Conservation (phyloP, 1,140 invertebrate species). For the Meteorus sp. region DNA sequence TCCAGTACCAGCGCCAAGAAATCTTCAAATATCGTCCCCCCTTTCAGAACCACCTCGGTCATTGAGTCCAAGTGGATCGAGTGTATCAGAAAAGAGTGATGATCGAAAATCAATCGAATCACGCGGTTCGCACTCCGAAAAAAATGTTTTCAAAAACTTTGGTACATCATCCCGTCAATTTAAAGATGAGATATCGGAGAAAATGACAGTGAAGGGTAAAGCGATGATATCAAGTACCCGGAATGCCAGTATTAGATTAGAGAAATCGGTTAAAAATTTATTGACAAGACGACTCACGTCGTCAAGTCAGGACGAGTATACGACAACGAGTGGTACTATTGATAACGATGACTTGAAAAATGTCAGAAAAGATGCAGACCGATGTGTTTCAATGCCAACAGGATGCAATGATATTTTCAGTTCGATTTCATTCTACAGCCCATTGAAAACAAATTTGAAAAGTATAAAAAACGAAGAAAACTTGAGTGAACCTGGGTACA, state of each 20-base stretch:
- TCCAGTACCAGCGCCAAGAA: slow-evolving; percentile 49
- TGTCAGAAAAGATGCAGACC: slow-evolving; percentile 23
- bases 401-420: slow-evolving; percentile 55
- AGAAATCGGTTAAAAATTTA: slow-evolving; percentile 52
- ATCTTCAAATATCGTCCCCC: slow-evolving; percentile 12
- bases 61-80: slow-evolving; percentile 44
- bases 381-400: slow-evolving; percentile 52
- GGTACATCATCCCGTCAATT: slow-evolving; percentile 55
- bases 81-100: slow-evolving; percentile 46
- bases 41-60: slow-evolving; percentile 22
- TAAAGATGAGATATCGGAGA: slow-evolving; percentile 58
- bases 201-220: slow-evolving; percentile 57
- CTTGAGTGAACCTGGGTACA: slow-evolving; percentile 42
- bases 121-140: slow-evolving; percentile 36
- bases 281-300: slow-evolving; percentile 43
- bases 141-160: slow-evolving; percentile 45
- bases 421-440: slow-evolving; percentile 57
- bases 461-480: slow-evolving; percentile 48
- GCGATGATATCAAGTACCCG: slow-evolving; percentile 59
- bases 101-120: slow-evolving; percentile 35
- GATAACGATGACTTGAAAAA: neutral
- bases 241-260: slow-evolving; percentile 53
- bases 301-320: slow-evolving; percentile 36
- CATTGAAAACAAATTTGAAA: slow-evolving; percentile 44
- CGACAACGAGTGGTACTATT: slow-evolving; percentile 6